These are phyloP conservation scores for Bettongia penicillata DNA, from an alignment of 2,113 vertebrate species.

Conservation along the genomic window DNA sequence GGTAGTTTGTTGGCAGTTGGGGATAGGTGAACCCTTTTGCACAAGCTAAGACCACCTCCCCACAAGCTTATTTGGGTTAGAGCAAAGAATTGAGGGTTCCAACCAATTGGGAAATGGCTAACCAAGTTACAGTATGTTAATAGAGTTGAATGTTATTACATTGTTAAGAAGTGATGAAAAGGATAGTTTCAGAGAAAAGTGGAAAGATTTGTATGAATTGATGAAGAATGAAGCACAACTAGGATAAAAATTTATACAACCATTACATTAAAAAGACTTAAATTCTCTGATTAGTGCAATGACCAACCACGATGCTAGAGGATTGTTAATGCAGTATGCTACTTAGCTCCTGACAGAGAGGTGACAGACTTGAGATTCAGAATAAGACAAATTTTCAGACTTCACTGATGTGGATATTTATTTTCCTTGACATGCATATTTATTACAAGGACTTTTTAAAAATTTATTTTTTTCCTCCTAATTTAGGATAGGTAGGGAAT, in stretches of 20 bases:
- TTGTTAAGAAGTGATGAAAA: neutral
- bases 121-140: neutral
- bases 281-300: neutral
- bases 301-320: neutral
- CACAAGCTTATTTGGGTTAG: neutral
- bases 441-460: neutral
- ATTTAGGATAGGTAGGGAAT: neutral
- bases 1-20: neutral
- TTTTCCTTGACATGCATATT: neutral
- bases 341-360: neutral
- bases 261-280: neutral
- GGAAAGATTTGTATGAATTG: neutral
- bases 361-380: neutral
- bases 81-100: neutral
- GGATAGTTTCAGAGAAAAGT: neutral
- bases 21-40: neutral
- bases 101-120: neutral
- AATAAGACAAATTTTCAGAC: neutral
- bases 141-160: neutral
- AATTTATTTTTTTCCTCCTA: neutral
- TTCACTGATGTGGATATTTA: neutral
- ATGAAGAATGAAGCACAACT: neutral
- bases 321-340: neutral
- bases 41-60: neutral
- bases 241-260: neutral